These are phyloP conservation scores for Oasisia sp. DNA, from an alignment of 2,888 invertebrate genomes.

Conservation along the genomic window DNA sequence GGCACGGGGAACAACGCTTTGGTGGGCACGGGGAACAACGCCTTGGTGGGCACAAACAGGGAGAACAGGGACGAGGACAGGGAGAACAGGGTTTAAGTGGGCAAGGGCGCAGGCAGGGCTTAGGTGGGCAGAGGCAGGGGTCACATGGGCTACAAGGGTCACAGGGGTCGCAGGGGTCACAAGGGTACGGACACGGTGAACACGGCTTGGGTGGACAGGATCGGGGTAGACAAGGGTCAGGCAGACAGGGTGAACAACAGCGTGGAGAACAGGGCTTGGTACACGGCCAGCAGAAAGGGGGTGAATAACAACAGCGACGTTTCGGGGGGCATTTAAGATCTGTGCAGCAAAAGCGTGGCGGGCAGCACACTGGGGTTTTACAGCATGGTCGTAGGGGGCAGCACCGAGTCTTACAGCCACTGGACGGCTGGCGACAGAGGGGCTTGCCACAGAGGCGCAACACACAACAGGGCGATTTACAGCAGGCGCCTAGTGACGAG, in stretches of 20 bases:
- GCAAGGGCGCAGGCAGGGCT: neutral
- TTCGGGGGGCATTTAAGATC: neutral
- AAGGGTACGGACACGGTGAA: neutral
- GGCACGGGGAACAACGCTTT: neutral
- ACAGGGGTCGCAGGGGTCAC: neutral
- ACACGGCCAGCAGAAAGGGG: neutral
- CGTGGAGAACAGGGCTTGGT: neutral
- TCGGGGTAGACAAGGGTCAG: too few species aligned
- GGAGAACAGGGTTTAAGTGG: neutral
- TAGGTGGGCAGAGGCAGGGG: too few species aligned
- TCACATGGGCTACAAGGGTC: too few species aligned
- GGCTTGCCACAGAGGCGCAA: neutral
- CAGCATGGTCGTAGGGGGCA: neutral
- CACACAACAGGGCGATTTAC: constrained; percentile 2
- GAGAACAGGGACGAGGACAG: neutral
- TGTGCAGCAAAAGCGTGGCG: neutral
- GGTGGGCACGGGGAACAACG: neutral
- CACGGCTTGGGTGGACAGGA: neutral
- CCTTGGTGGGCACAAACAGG: neutral
- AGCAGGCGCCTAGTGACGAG: neutral
- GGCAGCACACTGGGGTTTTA: neutral
- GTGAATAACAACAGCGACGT: neutral
- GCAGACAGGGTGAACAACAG: too few species aligned
- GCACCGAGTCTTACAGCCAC: neutral
- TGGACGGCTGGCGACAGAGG: neutral